Evolutionary conservation across 2,888 invertebrate genomes (phyloP), one percentile per base, ranked within the genome.

Genomic region (Parelbella ahira): DNA sequence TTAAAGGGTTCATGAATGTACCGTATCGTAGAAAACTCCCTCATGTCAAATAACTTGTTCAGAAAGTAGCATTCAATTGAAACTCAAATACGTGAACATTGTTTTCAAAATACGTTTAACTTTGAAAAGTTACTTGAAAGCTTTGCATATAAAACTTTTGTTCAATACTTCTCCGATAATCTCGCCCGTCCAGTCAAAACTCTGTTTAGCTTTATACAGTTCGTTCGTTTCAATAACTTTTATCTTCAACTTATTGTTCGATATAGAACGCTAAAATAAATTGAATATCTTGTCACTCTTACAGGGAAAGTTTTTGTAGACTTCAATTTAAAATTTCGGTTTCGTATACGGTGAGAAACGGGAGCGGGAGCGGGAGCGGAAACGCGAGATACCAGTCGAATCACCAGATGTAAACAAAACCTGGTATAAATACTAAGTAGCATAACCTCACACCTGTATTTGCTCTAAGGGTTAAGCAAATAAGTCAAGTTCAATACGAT

Each of bases 21-120:
- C 15, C 15, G 15, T 15, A 15, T 1, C 12, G 12, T 8, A 29
- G 2, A 5, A 21, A 11, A 34, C 8, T 12, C 15, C 3, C 34
- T 6, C 8, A 10, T 11, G 19, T 19, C 24, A 5, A 6, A 6
- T 18, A n/a, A n/a, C n/a, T n/a, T n/a, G n/a, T 11, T 24, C 6
- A 5, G 18, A 27, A 44, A 37, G 30, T 19, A 18, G 18, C 9
- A 10, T 23, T 29, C 24, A 28, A 12, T 24, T 8, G 36, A 7
- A 32, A 39, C 11, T 19, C 19, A 15, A 5, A 30, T 30, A 18
- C 24, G 18, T n/a, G 30, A 30, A 30, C 23, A 32, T 24, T 39
- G 38, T 39, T 39, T 39, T 30, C 15, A 38, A 38, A 38, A 30
- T 21, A 38, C 29, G 15, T 21, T 30, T 6, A 13, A 36, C 25